Evolutionary conservation across 2,797 vertebrate genomes (phyloP).

Genomic region (Alauda arvensis): DNA sequence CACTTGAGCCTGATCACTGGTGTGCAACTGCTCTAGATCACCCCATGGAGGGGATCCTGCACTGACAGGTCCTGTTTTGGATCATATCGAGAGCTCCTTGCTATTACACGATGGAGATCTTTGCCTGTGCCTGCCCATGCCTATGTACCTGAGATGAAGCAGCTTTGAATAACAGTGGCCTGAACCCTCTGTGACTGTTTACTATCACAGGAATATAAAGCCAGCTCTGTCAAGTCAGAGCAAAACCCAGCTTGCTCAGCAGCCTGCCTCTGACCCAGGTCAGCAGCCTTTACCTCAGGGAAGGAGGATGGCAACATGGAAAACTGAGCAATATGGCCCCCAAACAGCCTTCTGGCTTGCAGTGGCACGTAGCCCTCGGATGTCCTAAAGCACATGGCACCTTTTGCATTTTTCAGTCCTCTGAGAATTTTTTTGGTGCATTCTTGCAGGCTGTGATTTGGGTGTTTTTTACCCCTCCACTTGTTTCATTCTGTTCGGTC

Average conservation of each 20-base stretch:
- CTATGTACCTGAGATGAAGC: not conserved
- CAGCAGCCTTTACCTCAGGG: not conserved
- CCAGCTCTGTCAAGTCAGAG: not conserved
- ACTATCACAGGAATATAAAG: not conserved
- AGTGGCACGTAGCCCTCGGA: not conserved
- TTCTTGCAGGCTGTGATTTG: not conserved
- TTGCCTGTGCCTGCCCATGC: not conserved
- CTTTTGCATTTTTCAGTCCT: not conserved
- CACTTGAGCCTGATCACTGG: not conserved
- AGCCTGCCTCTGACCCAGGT: not conserved
- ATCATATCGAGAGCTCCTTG: accelerated
- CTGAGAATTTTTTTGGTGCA: not conserved
- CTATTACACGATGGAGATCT: not conserved
- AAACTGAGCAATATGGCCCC: not conserved
- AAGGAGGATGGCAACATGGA: not conserved
- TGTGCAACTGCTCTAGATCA: not conserved
- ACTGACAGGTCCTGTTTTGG: not conserved
- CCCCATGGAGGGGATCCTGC: not conserved
- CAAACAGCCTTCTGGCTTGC: not conserved
- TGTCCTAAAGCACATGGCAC: accelerated
- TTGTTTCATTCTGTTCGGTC: not conserved
- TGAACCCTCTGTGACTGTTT: not conserved
- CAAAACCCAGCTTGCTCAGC: not conserved
- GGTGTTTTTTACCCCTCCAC: accelerated
- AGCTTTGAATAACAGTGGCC: not conserved